Evolutionary conservation across 2,113 vertebrate genomes (phyloP).

Genomic region (Ariopsis seemanni): DNA sequence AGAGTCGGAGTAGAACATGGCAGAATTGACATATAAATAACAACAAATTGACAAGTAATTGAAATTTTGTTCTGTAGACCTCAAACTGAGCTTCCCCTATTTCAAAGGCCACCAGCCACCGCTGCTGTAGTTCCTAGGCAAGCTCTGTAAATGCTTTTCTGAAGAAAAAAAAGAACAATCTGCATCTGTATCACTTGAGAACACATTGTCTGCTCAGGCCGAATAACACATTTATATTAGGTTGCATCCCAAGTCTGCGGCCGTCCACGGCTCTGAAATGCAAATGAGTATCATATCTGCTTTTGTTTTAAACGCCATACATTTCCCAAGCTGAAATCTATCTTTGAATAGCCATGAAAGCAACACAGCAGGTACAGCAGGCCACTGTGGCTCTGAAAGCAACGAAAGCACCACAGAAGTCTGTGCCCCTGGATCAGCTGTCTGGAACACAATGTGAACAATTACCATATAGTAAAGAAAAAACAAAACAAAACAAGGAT

Average conservation of each 20-base stretch:
- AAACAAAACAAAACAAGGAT: not conserved
- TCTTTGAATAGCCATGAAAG: conserved; percentile 7
- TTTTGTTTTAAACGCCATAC: not conserved
- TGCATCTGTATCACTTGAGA: not conserved
- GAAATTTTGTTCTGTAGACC: no score
- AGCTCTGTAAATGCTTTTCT: not conserved
- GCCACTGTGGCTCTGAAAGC: not conserved
- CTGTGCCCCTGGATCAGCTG: conserved; percentile 12
- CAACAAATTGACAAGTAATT: no score
- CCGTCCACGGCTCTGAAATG: not conserved
- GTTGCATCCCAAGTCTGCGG: not conserved
- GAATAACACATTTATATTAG: not conserved
- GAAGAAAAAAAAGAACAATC: not conserved
- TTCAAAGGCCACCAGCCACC: no score
- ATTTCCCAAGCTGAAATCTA: not conserved
- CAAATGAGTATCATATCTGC: not conserved
- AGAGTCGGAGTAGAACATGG: no score
- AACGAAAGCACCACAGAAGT: not conserved
- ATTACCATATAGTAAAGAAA: conserved; percentile 16
- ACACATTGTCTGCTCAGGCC: not conserved
- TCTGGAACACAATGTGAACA: conserved; percentile 24
- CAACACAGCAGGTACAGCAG: conserved; percentile 4
- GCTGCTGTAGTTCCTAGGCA: not conserved
- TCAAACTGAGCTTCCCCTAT: no score
- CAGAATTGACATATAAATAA: no score